phyloP scores from a whole-genome alignment of 1,140 invertebrate genomes.

The Tenebrio molitor region DNA sequence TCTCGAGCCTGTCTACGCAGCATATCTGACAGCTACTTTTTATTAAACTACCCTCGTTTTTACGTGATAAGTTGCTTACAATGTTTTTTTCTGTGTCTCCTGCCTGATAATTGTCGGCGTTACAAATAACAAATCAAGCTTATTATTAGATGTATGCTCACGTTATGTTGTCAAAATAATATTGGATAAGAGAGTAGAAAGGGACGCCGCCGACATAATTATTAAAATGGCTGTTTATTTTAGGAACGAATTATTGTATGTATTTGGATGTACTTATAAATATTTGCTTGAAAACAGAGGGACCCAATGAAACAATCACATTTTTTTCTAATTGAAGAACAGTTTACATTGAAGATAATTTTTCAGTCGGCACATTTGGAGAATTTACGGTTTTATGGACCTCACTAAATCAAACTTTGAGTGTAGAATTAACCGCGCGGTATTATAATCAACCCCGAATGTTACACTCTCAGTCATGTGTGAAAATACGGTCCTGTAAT shows the following conservation, averaged over 20 bases:
- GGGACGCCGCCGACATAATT: constrained; percentile 2
- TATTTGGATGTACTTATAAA: too few species aligned
- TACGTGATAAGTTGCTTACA: not conserved
- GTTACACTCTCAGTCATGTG: too few species aligned
- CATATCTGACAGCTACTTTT: too few species aligned
- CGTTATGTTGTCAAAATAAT: constrained; percentile 13
- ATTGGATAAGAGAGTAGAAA: not conserved
- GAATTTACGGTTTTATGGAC: too few species aligned
- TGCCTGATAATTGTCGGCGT: not conserved
- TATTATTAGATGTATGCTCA: not conserved
- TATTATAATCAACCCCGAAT: too few species aligned
- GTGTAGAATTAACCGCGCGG: too few species aligned
- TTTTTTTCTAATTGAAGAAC: not conserved
- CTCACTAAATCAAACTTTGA: too few species aligned
- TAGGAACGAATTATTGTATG: not conserved
- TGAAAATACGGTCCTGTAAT: too few species aligned
- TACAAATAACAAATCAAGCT: constrained; percentile 16
- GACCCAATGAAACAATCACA: too few species aligned
- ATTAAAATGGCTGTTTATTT: constrained; percentile 17
- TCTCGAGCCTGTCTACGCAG: too few species aligned
- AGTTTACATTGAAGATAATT: too few species aligned
- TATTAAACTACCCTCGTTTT: not conserved
- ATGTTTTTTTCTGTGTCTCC: not conserved
- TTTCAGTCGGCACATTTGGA: too few species aligned
- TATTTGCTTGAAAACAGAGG: constrained; percentile 7